Base-by-base conservation (phyloP, 1,140 invertebrate species). In the Reticulitermes speratus region DNA sequence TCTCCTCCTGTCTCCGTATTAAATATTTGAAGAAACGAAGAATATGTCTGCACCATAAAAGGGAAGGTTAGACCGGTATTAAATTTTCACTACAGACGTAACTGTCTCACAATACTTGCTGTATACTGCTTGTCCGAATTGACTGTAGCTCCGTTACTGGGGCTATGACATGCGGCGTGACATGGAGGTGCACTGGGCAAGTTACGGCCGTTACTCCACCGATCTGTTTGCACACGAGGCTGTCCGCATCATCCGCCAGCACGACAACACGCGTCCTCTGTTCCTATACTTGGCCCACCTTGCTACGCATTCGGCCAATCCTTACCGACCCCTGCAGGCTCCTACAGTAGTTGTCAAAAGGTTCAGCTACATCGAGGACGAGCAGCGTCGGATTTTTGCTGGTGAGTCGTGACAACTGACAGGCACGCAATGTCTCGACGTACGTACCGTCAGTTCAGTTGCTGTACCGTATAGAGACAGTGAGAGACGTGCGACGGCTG, bases 201-300 rank as follows among this genome's bases (percentile, higher is more conserved):
- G 95, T 0, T 96, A 96, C 89, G 97, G 97, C 0, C 91, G 95
- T 89, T 97, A 97, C 89, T 95, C 96, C 3, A 98, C 97, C 1
- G 96, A 97, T 86, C 88, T 98, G 3, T 97, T 97, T 88, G 96
- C 96, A 0, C 90, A 94, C 1, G 95, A 97, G 91, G 94, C 97
- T 8, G 92, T 96, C 0, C 90, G 91, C 87, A 92, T 94, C 88
- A 97, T 98, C 86, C 88, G 93, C 2, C 89, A 91, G 0, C 96
- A 98, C 89, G 84, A 84, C 84, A 38, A 19, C 5, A 88, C 88
- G 0, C 91, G 90, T 8, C 97, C 97, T 0, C 89, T 98, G 59
- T 98, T 98, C 90, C 92, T 98, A 0, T 97, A 97, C 90, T 90
- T 98, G 44, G 95, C 96, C 0, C 97, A 98, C 90, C 94, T 95